Percentiles rank a stretch among this genome's conserved stretches.
Conservation (phyloP, 2,113 vertebrate genomes). For the Enhydra lutris region DNA sequence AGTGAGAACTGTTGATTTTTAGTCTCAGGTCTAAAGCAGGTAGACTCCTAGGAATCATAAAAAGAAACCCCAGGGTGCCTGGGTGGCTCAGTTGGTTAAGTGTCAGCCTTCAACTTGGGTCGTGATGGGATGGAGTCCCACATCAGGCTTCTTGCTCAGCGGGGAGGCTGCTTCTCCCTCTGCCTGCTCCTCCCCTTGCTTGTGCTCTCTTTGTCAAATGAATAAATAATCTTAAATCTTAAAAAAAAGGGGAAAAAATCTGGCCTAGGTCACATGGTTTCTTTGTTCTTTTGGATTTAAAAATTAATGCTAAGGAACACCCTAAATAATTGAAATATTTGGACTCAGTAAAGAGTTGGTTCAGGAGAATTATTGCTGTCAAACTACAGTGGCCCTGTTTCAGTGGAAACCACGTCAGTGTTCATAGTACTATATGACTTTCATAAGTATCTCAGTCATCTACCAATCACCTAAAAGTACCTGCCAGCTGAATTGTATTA, state of each 20-base stretch:
- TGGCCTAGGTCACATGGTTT: neutral
- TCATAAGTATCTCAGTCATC: neutral
- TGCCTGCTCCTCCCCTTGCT: no score
- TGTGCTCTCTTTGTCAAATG: neutral
- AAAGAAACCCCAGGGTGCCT: neutral
- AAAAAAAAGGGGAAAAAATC: neutral
- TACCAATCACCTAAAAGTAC: neutral
- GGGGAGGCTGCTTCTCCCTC: no score
- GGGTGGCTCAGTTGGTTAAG: neutral
- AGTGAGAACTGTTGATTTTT: neutral
- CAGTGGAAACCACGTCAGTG: neutral
- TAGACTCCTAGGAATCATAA: neutral
- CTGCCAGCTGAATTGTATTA: neutral
- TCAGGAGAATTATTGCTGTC: neutral
- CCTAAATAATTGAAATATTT: conserved; percentile 12
- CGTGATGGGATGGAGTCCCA: neutral
- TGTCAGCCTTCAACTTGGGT: neutral
- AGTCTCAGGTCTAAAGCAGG: neutral
- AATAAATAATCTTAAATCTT: neutral
- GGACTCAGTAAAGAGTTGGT: neutral
- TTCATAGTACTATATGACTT: neutral
- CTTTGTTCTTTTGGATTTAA: conserved; percentile 19
- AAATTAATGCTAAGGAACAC: neutral
- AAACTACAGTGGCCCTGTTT: neutral
- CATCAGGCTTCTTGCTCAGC: neutral